phyloP scores from a whole-genome alignment of 2,113 vertebrate species.

The Chlamydotis undulata region DNA sequence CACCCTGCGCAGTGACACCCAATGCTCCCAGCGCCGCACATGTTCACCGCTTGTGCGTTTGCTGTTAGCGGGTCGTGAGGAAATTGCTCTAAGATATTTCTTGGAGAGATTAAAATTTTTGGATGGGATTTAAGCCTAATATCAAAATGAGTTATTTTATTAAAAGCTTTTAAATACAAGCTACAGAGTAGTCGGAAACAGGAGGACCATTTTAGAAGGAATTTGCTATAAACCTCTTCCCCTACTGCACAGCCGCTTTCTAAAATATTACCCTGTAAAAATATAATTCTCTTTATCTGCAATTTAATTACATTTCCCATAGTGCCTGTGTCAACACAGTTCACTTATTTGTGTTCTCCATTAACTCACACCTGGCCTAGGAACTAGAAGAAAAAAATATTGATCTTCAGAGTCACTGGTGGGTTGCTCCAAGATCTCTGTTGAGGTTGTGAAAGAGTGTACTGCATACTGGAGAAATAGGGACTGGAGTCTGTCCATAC shows the following conservation, averaged over 20 bases:
- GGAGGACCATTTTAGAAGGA: constrained; percentile 46
- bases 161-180: constrained; percentile 71
- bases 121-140: constrained; percentile 67
- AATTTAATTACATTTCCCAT: constrained; percentile 69
- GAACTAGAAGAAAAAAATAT: not conserved
- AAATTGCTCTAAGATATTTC: constrained; percentile 70
- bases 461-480: not conserved
- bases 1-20: not conserved
- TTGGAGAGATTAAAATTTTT: constrained; percentile 52
- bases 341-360: constrained; percentile 25
- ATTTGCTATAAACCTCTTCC: constrained; percentile 63
- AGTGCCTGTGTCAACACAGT: constrained; percentile 39
- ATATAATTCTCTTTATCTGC: constrained; percentile 71
- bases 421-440: not conserved
- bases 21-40: not conserved
- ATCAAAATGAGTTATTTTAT: constrained; percentile 73
- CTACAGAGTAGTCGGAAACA: not conserved
- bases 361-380: constrained; percentile 7
- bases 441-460: not conserved
- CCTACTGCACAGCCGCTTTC: constrained; percentile 57
- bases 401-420: not conserved
- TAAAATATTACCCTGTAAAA: constrained; percentile 69
- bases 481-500: not conserved
- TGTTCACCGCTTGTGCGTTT: constrained; percentile 57
- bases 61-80: constrained; percentile 61